Evolutionary conservation across 2,113 vertebrate genomes (phyloP).

Genomic region (Pteronura brasiliensis): DNA sequence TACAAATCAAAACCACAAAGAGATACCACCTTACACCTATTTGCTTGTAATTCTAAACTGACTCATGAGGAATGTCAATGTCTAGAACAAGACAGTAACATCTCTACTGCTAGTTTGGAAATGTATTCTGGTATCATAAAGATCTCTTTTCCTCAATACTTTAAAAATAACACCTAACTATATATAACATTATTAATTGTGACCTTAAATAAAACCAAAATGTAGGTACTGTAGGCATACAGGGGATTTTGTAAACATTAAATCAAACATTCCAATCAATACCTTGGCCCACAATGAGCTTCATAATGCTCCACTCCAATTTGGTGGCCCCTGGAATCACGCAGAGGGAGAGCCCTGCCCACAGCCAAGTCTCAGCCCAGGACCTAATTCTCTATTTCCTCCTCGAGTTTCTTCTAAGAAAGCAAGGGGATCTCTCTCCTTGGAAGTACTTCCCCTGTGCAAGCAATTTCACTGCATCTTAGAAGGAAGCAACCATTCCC

Average conservation of each 20-base stretch:
- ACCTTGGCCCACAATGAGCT: background rate
- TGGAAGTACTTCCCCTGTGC: background rate
- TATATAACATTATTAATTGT: background rate
- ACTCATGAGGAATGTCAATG: background rate
- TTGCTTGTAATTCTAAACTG: background rate
- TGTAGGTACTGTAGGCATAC: background rate
- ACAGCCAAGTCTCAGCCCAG: background rate
- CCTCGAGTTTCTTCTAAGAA: background rate
- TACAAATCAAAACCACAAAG: too few species aligned
- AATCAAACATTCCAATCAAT: background rate
- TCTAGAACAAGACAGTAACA: background rate
- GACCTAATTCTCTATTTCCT: background rate
- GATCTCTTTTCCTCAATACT: background rate
- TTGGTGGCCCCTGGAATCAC: background rate
- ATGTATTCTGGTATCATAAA: background rate
- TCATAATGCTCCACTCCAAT: background rate
- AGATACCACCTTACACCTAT: too few species aligned
- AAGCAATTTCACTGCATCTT: background rate
- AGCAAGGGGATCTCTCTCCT: background rate
- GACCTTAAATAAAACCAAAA: background rate
- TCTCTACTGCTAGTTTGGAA: background rate
- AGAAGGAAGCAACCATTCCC: background rate
- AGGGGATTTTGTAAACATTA: background rate
- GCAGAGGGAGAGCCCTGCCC: background rate
- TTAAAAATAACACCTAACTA: background rate